phyloP scores from a whole-genome alignment of 2,888 invertebrate species.

The Cabera pusaria region DNA sequence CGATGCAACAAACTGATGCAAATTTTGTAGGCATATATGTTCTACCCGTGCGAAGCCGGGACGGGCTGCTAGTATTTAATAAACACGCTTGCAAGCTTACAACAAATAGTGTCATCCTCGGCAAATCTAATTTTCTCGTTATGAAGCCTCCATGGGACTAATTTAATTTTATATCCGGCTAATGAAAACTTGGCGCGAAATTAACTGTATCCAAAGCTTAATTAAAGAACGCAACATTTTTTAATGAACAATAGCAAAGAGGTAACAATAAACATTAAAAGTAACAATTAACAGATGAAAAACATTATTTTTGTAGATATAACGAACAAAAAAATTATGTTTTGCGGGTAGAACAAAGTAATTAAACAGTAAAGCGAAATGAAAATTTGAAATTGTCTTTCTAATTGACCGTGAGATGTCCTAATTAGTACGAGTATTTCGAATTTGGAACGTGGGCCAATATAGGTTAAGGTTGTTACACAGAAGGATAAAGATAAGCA shows the following conservation, averaged over 20 bases:
- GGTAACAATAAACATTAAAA: conserved; percentile 22
- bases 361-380: conserved; percentile 23
- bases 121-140: conserved; percentile 38
- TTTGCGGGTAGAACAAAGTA: conserved; percentile 19
- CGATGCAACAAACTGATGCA: too few relatives aligned
- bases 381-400: conserved; percentile 31
- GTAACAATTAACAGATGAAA: conserved; percentile 21
- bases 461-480: conserved; percentile 11
- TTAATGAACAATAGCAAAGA: conserved; percentile 19
- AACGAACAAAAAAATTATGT: conserved; percentile 20
- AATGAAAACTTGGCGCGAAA: conserved; percentile 41
- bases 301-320: too few relatives aligned
- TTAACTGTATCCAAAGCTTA: conserved; percentile 42
- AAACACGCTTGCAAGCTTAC: too few relatives aligned
- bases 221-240: conserved; percentile 39
- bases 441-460: conserved; percentile 21
- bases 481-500: conserved; percentile 6
- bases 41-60: too few relatives aligned
- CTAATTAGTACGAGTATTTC: conserved; percentile 29
- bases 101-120: conserved; percentile 25
- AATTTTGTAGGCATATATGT: too few relatives aligned
- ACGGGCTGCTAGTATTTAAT: too few relatives aligned
- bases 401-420: conserved; percentile 30
- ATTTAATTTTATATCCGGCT: conserved; percentile 41
- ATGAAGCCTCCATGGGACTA: conserved; percentile 35